Conservation (phyloP, 1,140 invertebrate genomes). For the Temnothorax nylanderi region DNA sequence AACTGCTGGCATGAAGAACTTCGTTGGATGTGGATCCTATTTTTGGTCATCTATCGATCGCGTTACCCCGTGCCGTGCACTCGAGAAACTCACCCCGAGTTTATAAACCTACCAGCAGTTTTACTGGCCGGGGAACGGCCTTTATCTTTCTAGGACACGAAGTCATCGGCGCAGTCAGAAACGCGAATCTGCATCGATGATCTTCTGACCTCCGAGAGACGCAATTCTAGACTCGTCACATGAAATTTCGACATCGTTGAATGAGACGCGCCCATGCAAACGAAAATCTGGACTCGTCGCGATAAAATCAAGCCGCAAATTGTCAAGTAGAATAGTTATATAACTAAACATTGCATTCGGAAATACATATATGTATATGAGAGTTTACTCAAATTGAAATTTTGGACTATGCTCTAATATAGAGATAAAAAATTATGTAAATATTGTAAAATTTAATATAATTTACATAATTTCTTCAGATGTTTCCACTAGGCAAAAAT, state of each 20-base stretch:
- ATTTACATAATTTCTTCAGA: not conserved
- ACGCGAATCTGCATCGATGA: slow-evolving; percentile 72
- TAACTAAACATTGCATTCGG: not conserved
- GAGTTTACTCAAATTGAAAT: not conserved
- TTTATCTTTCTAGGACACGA: slow-evolving; percentile 75
- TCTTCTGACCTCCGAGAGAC: slow-evolving; percentile 66
- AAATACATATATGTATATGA: not conserved
- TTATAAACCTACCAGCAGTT: slow-evolving; percentile 48
- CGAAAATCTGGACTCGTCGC: not conserved
- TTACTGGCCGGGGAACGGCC: slow-evolving; percentile 69
- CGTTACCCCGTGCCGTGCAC: slow-evolving; percentile 62
- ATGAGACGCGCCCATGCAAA: not conserved
- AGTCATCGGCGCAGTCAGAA: slow-evolving; percentile 72
- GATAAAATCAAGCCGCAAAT: not conserved
- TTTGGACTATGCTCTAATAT: not conserved
- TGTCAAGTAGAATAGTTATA: not conserved
- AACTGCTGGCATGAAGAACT: slow-evolving; percentile 35
- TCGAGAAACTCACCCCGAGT: slow-evolving; percentile 69
- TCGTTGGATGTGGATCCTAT: slow-evolving; percentile 67
- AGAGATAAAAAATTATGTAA: not conserved
- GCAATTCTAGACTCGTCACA: slow-evolving; percentile 2
- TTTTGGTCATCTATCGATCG: slow-evolving; percentile 73
- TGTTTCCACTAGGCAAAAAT: not conserved
- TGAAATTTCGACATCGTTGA: slow-evolving; percentile 59
- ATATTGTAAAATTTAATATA: not conserved